Evolutionary conservation across 1,140 invertebrate genomes (phyloP), one percentile per base, ranked within the genome.

Genomic region (Triops cancriformis): DNA sequence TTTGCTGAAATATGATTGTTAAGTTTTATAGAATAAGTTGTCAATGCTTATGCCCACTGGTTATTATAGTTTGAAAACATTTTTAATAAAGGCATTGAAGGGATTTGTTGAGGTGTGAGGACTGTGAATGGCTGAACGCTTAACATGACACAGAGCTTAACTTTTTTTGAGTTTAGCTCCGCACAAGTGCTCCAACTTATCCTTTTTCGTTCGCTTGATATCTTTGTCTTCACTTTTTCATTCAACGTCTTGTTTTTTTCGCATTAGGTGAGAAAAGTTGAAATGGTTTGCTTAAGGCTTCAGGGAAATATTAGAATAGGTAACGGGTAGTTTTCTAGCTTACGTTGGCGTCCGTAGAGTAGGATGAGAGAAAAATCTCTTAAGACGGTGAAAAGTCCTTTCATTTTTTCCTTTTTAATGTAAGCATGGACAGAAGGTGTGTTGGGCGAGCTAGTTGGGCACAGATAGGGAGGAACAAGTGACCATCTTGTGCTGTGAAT

Each of bases 401-500:
- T 64, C n/a, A n/a, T n/a, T n/a, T n/a, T n/a, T n/a, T n/a, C n/a
- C n/a, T 64, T 64, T 23, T 64, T n/a, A 10, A 64, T 2, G 51
- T 23, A 23, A 64, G 51, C 18, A 37, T 37, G 31, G 51, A 23
- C 18, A 64, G 51, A 23, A 23, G 31, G 31, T 37, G 31, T 37
- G 31, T 37, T 37, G 7, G 7, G 31, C 31, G 7, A 37, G 31
- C 31, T 37, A 37, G 31, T 7, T 37, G 2, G 31, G 51, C 51
- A 23, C 6, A 14, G 51, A 37, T 37, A 7, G 51, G 51, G 10
- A 64, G 51, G 51, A 23, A 64, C 51, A 64, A 64, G 51, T 64
- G 51, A 23, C 51, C 51, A 64, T 64, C 51, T 64, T 64, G 51
- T n/a, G 51, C 51, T 64, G 51, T 64, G 23, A 64, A 64, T 64